Percentiles rank a stretch among this genome's conserved stretches.
Conservation (phyloP, 2,888 invertebrate genomes). For the Torymus aiolomorphi region DNA sequence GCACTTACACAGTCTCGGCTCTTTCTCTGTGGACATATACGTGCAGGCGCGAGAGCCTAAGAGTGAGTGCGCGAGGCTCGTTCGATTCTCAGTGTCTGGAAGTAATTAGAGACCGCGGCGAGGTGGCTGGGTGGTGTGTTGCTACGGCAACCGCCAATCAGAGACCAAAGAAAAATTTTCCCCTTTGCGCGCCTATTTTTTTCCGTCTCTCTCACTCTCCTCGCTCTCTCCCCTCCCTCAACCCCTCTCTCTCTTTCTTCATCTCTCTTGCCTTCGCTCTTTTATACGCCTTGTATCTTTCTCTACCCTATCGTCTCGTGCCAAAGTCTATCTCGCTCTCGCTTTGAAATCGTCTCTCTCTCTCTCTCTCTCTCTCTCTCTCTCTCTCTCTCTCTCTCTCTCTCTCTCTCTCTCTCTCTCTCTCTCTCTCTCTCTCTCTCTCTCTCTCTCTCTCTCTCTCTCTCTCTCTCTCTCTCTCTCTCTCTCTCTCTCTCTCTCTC, state of each 20-base stretch:
- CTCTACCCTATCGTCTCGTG: neutral
- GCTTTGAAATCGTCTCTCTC: slow-evolving; percentile 47
- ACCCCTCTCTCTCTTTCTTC: neutral
- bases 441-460: slow-evolving; percentile 27
- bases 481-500: slow-evolving; percentile 54
- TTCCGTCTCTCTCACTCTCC: slow-evolving; percentile 56
- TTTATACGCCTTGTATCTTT: slow-evolving; percentile 8
- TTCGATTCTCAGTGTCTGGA: slow-evolving; percentile 76
- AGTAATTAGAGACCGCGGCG: slow-evolving; percentile 74
- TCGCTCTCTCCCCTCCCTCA: slow-evolving; percentile 49
- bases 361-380: slow-evolving; percentile 6
- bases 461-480: slow-evolving; percentile 41
- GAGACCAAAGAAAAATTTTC: slow-evolving; percentile 74
- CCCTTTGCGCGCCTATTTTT: slow-evolving; percentile 67
- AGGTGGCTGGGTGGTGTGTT: slow-evolving; percentile 70
- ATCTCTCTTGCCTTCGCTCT: slow-evolving; percentile 20
- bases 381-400: no score
- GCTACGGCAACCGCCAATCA: slow-evolving; percentile 76
- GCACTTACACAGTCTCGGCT: neutral
- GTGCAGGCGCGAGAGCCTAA: neutral
- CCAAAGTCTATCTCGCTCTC: slow-evolving; percentile 36
- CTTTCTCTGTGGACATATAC: neutral
- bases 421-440: slow-evolving; percentile 51
- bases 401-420: no score
- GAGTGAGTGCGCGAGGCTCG: slow-evolving; percentile 64